Evolutionary conservation across 2,113 vertebrate species (phyloP), one percentile per base, ranked within the genome.

Genomic region (Menidia beryllina): DNA sequence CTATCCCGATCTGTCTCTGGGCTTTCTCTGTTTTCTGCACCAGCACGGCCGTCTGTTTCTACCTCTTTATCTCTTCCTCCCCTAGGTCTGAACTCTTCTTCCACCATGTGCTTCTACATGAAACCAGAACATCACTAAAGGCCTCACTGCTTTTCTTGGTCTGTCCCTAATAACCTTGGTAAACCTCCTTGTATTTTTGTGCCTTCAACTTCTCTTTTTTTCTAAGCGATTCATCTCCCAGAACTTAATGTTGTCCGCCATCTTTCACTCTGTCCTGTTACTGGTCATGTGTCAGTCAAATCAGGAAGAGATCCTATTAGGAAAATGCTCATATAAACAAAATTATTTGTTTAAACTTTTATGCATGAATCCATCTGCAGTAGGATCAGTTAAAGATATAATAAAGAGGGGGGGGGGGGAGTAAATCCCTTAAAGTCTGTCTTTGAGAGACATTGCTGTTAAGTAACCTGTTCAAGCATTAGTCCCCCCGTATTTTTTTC

Each of bases 101-200:
- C 97, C 95, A 97, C 96, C 93, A 94, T 99, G 95, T 98, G 96
- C 95, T 97, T 96, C 96, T 96, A 95, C 96, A 95, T 96, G 96
- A 99, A 97, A 96, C 95, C 96, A 95, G 98, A 99, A 91, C 96
- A 97, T 91, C 97, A 97, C 93, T 99, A 98, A 93, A 96, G 96
- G 95, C 96, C 95, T 96, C 96, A 95, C 96, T 96, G 95, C 96
- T 97, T 98, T 98, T 97, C 95, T 97, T 92, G 96, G 96, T 96
- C 96, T 98, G 97, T 98, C 96, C 95, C 95, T 97, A 95, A 95
- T 96, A 93, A 96, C 93, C 69, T 96, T 95, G 96, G 97, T 99
- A 98, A 98, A 97, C 95, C 87, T 94, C 93, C 92, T 96, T 34
- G 30, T 34, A 49, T 70, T 74, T 74, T 83, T 86, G n/a, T n/a